Percentiles rank a stretch among this genome's conserved stretches.
These are phyloP conservation scores for Myotis planiceps DNA, from an alignment of 2,797 vertebrate genomes.

Conservation along the genomic window DNA sequence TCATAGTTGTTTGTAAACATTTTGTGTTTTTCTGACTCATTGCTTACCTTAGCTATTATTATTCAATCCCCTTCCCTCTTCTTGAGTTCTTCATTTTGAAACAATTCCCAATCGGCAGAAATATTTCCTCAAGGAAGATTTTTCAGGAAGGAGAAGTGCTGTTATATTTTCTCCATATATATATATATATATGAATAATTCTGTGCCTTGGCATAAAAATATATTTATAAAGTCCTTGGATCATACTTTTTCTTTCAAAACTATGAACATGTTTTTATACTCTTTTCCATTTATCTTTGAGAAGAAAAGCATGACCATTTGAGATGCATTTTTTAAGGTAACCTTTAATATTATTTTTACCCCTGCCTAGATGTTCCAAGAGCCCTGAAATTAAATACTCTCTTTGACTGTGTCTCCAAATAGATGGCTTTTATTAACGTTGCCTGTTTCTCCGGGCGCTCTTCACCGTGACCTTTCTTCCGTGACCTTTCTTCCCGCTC, in stretches of 20 bases:
- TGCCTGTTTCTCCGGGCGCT: not conserved
- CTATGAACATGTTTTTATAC: not conserved
- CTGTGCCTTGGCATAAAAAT: conserved; percentile 32
- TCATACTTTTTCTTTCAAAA: conserved; percentile 55
- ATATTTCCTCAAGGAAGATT: not conserved
- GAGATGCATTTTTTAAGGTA: not conserved
- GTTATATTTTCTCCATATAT: not conserved
- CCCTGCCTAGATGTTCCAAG: not conserved
- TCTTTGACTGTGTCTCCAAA: not conserved
- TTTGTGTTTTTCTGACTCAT: not conserved
- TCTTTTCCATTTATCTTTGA: conserved; percentile 31
- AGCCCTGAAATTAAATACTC: not conserved
- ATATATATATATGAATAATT: not conserved
- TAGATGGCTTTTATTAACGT: not conserved
- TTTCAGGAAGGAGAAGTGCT: not conserved
- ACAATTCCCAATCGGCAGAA: not conserved
- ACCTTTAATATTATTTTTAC: not conserved
- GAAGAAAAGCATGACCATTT: not conserved
- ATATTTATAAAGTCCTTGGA: conserved; percentile 60
- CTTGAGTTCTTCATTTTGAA: conserved; percentile 19
- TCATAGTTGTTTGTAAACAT: not conserved
- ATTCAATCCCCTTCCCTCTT: not conserved
- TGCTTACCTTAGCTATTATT: not conserved
- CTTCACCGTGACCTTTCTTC: not conserved
- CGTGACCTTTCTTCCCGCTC: not conserved